These are phyloP conservation scores for Folsomia manolachei DNA, from an alignment of 2,888 invertebrate species.

Conservation along the genomic window DNA sequence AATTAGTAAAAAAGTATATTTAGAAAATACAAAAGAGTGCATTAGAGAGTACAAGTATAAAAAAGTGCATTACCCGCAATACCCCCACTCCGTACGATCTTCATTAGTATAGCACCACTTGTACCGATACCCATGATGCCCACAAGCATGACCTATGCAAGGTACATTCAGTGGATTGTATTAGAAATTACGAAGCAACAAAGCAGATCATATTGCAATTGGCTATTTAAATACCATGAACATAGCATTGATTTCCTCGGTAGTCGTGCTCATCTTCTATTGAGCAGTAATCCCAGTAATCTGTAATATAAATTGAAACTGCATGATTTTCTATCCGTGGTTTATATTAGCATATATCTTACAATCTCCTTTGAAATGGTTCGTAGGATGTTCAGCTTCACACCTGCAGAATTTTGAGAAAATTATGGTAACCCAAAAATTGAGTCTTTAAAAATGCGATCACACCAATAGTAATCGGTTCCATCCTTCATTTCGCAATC, in stretches of 20 bases:
- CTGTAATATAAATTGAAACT: slow-evolving; percentile 11
- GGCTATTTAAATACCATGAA: too few species aligned
- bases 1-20: too few species aligned
- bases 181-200: too few species aligned
- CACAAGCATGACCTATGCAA: slow-evolving; percentile 35
- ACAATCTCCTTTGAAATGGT: slow-evolving; percentile 33
- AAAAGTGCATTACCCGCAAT: slow-evolving; percentile 29
- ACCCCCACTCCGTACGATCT: slow-evolving; percentile 29
- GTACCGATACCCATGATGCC: slow-evolving; percentile 36
- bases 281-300: slow-evolving; percentile 38
- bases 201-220: too few species aligned
- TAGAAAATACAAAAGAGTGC: background rate
- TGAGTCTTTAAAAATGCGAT: background rate
- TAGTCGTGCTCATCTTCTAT: slow-evolving; percentile 31
- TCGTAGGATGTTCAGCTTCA: slow-evolving; percentile 32
- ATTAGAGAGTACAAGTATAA: too few species aligned
- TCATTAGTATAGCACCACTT: slow-evolving; percentile 38
- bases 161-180: too few species aligned
- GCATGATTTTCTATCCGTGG: background rate
- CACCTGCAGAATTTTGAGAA: slow-evolving; percentile 31
- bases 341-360: slow-evolving; percentile 1
- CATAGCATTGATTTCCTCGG: slow-evolving; percentile 22
- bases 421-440: background rate
- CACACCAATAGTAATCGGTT: slow-evolving; percentile 12
- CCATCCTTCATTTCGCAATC: slow-evolving; percentile 30